Base-by-base conservation (phyloP, 2,888 invertebrate genomes). In the Agrochola litura region DNA sequence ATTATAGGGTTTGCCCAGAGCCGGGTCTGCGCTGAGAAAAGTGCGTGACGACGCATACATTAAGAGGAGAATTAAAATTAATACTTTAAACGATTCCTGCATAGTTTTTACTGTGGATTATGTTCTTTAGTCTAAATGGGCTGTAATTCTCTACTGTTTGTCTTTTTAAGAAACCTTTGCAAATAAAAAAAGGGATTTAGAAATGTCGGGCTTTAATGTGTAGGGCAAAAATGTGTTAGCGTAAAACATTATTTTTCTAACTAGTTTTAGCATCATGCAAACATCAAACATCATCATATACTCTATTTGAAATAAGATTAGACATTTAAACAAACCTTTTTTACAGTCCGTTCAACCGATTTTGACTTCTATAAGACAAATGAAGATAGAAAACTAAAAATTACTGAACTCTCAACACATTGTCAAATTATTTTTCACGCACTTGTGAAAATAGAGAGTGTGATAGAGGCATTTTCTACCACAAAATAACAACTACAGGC, bases 31-130 rank as follows among this genome's bases (percentile, higher is more conserved):
- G n/a, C 12, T 22, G 14, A 61, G 72, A 74, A 75, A 82, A 71
- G 66, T 85, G 77, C 86, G 84, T 84, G 83, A 25, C 54, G 9
- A 0, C 63, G 83, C 83, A 86, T 84, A 82, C 54, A 84, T 86
- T 84, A 84, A 41, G 16, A 37, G 30, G 2, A 12, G 74, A 75
- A 86, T 83, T 81, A 74, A 81, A 81, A 81, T 75, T 30, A 76
- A 82, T 76, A 81, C 66, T 72, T n/a, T 41, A 19, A 30, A 52
- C 52, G 67, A 71, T 70, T 81, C 70, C 65, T 61, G 54, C 30
- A 9, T 64, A 76, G 64, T 73, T 76, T 73, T 76, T 73, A 52
- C 37, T 19, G 19, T 10, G 82, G 81, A 78, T 78, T 78, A 77
- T 64, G 30, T 43, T 65, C 52, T 78, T 78, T 25, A 10, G 64